Evolutionary conservation across 1,140 invertebrate genomes (phyloP), one percentile per base, ranked within the genome.

Genomic region (Venustaconcha ellipsiformis): DNA sequence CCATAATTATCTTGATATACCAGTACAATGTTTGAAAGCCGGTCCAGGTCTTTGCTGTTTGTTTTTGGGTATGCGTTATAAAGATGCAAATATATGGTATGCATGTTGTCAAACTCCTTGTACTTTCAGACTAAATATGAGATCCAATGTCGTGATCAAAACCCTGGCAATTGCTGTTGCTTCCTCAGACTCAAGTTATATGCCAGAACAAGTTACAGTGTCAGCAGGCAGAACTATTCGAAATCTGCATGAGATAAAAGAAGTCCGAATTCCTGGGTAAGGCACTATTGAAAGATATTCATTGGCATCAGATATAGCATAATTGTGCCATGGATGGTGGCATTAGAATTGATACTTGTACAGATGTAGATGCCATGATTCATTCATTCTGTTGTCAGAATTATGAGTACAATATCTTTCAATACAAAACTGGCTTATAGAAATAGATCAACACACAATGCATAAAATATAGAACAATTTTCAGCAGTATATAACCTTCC

Each of bases 161-260:
- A 83, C 80, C 58, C 67, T 89, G 67, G 83, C 83, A 4, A 80
- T 89, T 11, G 76, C 76, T 23, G 88, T 89, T 23, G 82, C 83
- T 0, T 85, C 87, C 13, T 76, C 81, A 57, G 88, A 89, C 74
- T 87, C 88, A 62, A 89, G 88, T 76, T 89, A 89, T 77, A 89
- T 89, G 88, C 88, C 88, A 15, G 84, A 89, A 70, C 67, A 85
- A 30, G 78, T 88, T 18, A 80, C 82, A 20, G 81, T 89, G 15
- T 83, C 83, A 55, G 88, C 83, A 37, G 88, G 87, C 1, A 83
- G 80, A 63, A 84, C 75, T 60, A 65, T 82, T 14, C 74, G 76
- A 15, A 81, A 63, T 37, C 80, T 89, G 5, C 66, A 83, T 73
- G 84, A 87, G 56, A 85, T 89, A 12, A 87, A 85, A 67, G 88